Base-by-base conservation (phyloP, 2,888 invertebrate genomes). In the Galeruca laticollis region DNA sequence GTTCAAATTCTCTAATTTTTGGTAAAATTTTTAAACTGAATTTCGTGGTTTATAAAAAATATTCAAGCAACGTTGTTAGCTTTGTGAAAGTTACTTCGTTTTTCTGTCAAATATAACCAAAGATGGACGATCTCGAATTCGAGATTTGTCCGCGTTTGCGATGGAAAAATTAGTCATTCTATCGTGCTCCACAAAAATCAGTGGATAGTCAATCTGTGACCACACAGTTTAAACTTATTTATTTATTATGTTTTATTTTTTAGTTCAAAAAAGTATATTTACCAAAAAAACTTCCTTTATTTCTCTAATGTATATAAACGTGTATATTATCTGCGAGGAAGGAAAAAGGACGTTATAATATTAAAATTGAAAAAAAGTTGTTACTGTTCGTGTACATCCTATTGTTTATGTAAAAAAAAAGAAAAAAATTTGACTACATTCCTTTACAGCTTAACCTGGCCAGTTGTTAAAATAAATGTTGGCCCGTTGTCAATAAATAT, bases 191-290 rank as follows among this genome's bases (percentile, higher is more conserved):
- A 69, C 71, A 72, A 73, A 69, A 68, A 73, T 73, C 72, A 56
- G 69, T 72, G 73, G 72, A 61, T 78, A 79, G 79, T 80, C 79
- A 79, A 76, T 67, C 79, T 79, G 78, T 74, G 59, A 68, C 62
- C n/a, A 54, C 59, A 77, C 80, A 80, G 80, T 80, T 80, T 78
- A 78, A 80, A 77, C 75, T 74, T 78, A 78, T 78, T 79, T 79
- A 78, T 79, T 79, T 77, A 74, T 76, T 76, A 71, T 68, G 60
- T 69, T 71, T 63, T 67, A 49, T 68, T 60, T 26, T 43, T 47
- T 56, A 60, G 62, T 54, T 43, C 56, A 72, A 60, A 60, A 64
- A 70, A 64, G 26, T 73, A 63, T 74, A 72, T 69, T 47, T 47
- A 47, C 47, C 52, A 64, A 61, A 59, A 26, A 43, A 35, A 20